Base-by-base conservation (phyloP, 2,888 invertebrate genomes). In the Tetranychus truncatus region DNA sequence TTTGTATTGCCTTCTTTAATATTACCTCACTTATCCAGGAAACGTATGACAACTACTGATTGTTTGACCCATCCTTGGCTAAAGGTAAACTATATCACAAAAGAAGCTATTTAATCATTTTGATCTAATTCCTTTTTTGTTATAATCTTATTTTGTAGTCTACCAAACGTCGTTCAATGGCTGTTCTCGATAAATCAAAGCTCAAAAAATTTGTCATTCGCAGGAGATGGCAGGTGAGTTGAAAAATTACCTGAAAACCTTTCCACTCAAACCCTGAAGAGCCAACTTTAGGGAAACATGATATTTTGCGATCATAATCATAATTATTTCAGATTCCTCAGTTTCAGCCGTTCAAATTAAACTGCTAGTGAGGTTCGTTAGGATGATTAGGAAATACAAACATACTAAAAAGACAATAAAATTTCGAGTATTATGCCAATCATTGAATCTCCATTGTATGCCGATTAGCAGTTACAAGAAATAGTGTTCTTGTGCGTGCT, bases 21-120 rank as follows among this genome's bases (percentile, higher is more conserved):
- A 34, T 5, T 34, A 34, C 0, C 34, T 34, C 34, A 6, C 20
- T 74, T 76, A 76, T 81, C n/a, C 85, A 92, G 92, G 80, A 86
- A 87, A 78, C 88, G 95, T 82, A 88, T 92, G 86, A 88, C 89
- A 81, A 92, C 93, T 77, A 86, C 87, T 80, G 88, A 91, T 83
- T 91, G 93, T 84, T 86, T 93, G 81, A 88, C 89, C 78, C 95
- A 95, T 84, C 87, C 87, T 80, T 95, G 95, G 95, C 86, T 95
- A 79, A 80, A 81, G 80, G 83, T 84, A 80, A 80, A n/a, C 4
- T 6, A 15, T 18, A 66, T 18, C 4, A 66, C 66, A 18, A 4
- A 66, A 66, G n/a, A 66, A 34, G 5, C n/a, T 71, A 71, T 71
- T 8, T 21, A 71, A 18, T 21, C 34, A 24, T 71, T 71, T 34